Evolutionary conservation across 1,140 invertebrate genomes (phyloP).

Genomic region (Drosophila guanche): DNA sequence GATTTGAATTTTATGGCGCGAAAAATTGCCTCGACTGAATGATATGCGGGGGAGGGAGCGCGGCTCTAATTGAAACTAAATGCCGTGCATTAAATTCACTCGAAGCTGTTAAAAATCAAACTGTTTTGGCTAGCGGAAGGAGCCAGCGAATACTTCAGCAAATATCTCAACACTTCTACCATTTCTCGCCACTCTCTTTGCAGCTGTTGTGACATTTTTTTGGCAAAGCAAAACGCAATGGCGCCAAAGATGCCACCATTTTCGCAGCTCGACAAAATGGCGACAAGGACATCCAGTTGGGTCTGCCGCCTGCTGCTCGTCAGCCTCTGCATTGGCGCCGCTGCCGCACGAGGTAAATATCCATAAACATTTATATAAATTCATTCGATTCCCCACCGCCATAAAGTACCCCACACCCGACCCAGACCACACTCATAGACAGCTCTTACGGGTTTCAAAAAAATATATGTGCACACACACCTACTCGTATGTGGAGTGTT

Average conservation of each 20-base stretch:
- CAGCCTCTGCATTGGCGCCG: constrained; percentile 72
- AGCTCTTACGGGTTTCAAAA: constrained; percentile 14
- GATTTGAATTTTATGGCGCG: constrained; percentile 81
- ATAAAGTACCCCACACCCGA: constrained; percentile 19
- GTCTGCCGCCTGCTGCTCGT: constrained; percentile 56
- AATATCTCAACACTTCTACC: constrained; percentile 61
- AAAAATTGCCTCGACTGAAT: constrained; percentile 48
- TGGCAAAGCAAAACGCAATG: constrained; percentile 75
- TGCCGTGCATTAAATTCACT: constrained; percentile 59
- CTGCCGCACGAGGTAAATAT: constrained; percentile 69
- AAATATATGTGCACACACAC: not conserved
- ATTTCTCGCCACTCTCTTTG: constrained; percentile 42
- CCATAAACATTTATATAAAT: constrained; percentile 53
- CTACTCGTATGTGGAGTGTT: not conserved
- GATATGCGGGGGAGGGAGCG: not conserved
- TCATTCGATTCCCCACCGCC: constrained; percentile 12
- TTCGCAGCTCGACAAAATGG: constrained; percentile 74
- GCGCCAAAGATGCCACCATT: constrained; percentile 79
- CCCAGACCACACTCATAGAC: constrained; percentile 7
- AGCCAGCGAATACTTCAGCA: constrained; percentile 16
- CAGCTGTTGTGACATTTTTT: constrained; percentile 79
- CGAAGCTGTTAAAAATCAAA: constrained; percentile 50
- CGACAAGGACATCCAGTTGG: constrained; percentile 64
- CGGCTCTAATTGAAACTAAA: constrained; percentile 71
- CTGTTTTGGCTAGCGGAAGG: constrained; percentile 19